Percentiles rank a stretch among this genome's conserved stretches.
Evolutionary conservation across 2,113 vertebrate genomes (phyloP).

Genomic region (Symphodus melops): DNA sequence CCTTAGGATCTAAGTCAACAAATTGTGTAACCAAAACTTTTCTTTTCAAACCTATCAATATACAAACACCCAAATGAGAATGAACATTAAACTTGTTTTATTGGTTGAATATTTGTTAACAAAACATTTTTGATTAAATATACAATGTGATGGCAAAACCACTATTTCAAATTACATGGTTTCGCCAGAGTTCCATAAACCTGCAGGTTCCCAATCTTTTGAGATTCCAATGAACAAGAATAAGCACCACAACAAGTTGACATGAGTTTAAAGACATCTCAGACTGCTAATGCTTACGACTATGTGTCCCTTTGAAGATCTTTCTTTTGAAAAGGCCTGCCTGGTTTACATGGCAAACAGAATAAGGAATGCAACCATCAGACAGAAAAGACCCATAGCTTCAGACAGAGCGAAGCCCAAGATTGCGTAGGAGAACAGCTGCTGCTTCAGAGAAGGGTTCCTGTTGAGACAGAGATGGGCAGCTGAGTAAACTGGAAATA

Average conservation of each 20-base stretch:
- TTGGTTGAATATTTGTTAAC: constrained; percentile 80
- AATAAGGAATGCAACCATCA: constrained; percentile 99
- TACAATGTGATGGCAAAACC: constrained; percentile 86
- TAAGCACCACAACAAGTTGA: constrained; percentile 17
- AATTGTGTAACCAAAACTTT: not conserved
- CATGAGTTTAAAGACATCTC: constrained; percentile 33
- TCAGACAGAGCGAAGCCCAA: constrained; percentile 98
- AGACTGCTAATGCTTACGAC: constrained; percentile 70
- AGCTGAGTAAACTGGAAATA: constrained; percentile 1
- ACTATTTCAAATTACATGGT: constrained; percentile 47
- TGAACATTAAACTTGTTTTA: constrained; percentile 78
- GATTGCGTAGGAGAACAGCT: constrained; percentile 99
- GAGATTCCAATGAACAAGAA: constrained; percentile 43
- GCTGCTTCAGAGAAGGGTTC: constrained; percentile 99
- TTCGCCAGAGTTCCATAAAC: constrained; percentile 87
- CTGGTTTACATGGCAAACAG: constrained; percentile 95
- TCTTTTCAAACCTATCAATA: not conserved
- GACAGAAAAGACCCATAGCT: constrained; percentile 99
- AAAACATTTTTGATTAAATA: constrained; percentile 88
- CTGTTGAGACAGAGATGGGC: constrained; percentile 78
- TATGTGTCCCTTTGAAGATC: constrained; percentile 24
- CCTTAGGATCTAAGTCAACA: not conserved
- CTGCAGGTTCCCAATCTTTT: constrained; percentile 74
- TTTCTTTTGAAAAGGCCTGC: not conserved
- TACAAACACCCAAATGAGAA: constrained; percentile 56